A percentile compares a stretch with the other conserved stretches of the same genome.
These are phyloP conservation scores for Ptychobarbus kaznakovi DNA, from an alignment of 2,797 vertebrate species.

Conservation along the genomic window DNA sequence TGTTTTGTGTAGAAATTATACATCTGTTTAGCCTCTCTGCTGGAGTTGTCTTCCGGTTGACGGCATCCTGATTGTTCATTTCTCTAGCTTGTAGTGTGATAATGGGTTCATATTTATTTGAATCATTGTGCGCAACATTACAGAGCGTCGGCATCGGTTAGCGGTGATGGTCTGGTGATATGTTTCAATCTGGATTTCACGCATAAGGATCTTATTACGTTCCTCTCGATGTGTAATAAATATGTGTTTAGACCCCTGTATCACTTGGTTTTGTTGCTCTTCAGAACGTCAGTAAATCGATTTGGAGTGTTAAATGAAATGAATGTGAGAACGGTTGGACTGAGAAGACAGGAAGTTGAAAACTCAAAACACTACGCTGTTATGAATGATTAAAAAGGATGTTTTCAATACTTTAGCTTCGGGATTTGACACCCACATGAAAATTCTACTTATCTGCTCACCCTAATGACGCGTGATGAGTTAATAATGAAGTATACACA, in stretches of 20 bases:
- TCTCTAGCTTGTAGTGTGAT: constrained; percentile 68
- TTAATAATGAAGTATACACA: background rate
- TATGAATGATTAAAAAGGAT: background rate
- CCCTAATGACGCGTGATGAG: background rate
- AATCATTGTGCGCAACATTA: constrained; percentile 62
- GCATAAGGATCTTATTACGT: constrained; percentile 69
- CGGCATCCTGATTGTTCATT: constrained; percentile 65
- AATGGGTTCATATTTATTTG: constrained; percentile 70
- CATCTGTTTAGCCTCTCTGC: constrained; percentile 72
- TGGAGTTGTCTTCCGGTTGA: constrained; percentile 65
- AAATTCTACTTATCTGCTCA: background rate
- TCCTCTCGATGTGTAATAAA: constrained; percentile 71
- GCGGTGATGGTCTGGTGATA: constrained; percentile 64
- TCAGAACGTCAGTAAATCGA: constrained; percentile 63
- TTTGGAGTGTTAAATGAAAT: constrained; percentile 67
- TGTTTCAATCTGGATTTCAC: constrained; percentile 75
- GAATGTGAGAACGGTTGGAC: constrained; percentile 56
- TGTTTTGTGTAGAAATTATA: constrained; percentile 71
- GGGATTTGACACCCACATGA: background rate
- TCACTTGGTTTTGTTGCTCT: constrained; percentile 61
- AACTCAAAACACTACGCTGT: background rate
- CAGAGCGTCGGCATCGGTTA: constrained; percentile 58
- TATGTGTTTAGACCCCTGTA: constrained; percentile 71
- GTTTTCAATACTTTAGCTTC: background rate
- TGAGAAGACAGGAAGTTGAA: constrained; percentile 41